Percentiles rank a stretch among this genome's conserved stretches.
Conservation (phyloP, 2,113 vertebrate species). For the Diadophis punctatus region DNA sequence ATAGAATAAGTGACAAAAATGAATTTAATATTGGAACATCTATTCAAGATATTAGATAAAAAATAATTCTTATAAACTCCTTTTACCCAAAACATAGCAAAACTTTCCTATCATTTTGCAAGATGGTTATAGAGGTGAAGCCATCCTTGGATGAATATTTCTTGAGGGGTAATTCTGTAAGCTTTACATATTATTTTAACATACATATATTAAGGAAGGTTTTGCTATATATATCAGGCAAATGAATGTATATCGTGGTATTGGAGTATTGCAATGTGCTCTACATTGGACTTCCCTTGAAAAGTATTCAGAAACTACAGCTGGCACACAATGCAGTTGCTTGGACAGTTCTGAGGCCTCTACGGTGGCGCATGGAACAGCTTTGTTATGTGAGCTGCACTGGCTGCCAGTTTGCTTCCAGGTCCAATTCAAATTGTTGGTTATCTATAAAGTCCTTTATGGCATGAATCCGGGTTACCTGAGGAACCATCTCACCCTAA, state of each 20-base stretch:
- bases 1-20: background rate
- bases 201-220: background rate
- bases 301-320: no score
- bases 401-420: no score
- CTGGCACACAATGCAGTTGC: no score
- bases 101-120: background rate
- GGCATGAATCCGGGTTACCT: background rate
- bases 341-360: no score
- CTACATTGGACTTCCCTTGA: background rate
- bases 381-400: no score
- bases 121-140: background rate
- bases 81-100: background rate
- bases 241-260: background rate
- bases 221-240: background rate
- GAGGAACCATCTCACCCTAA: background rate
- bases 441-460: no score
- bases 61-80: background rate
- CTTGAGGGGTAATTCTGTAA: background rate
- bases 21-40: background rate
- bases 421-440: no score
- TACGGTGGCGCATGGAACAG: no score
- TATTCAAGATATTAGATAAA: background rate
- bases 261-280: background rate
- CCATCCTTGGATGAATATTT: background rate
- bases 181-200: background rate